Evolutionary conservation across 1,140 invertebrate species (phyloP).

Genomic region (Sitophilus oryzae): DNA sequence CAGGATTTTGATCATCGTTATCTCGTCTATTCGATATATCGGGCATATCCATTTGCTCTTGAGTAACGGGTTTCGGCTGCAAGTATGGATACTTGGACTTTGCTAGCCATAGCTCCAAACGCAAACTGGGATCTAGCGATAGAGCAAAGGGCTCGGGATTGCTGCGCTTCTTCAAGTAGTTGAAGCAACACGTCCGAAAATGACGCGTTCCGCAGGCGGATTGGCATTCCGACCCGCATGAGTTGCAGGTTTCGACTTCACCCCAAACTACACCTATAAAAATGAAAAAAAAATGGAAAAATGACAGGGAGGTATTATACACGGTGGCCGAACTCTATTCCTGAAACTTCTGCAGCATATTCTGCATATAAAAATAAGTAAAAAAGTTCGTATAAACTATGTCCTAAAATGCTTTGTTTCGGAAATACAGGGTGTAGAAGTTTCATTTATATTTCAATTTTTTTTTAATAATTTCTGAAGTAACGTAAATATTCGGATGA

Average conservation of each 20-base stretch:
- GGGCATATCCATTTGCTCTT: background rate
- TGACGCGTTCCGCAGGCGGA: conserved; percentile 52
- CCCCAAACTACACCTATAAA: conserved; percentile 36
- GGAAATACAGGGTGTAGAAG: no score
- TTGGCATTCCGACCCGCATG: conserved; percentile 53
- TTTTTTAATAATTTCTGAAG: no score
- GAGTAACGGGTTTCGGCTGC: conserved; percentile 9
- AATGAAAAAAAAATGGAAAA: background rate
- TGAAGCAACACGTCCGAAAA: conserved; percentile 57
- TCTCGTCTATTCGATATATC: conserved; percentile 1
- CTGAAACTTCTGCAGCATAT: no score
- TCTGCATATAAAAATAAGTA: no score
- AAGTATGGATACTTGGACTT: conserved; percentile 35
- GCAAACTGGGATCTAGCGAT: conserved; percentile 36
- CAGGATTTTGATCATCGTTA: background rate
- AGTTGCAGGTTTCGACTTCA: conserved; percentile 48
- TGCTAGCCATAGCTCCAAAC: conserved; percentile 41
- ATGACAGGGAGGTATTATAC: no score
- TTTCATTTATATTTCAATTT: no score
- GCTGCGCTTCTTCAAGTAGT: conserved; percentile 51
- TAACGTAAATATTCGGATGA: no score
- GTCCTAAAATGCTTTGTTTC: no score
- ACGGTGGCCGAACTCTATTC: no score
- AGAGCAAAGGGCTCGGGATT: conserved; percentile 19
- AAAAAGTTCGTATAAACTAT: no score